Evolutionary conservation across 2,797 vertebrate genomes (phyloP), one percentile per base, ranked within the genome.

Genomic region (Squalus acanthias): DNA sequence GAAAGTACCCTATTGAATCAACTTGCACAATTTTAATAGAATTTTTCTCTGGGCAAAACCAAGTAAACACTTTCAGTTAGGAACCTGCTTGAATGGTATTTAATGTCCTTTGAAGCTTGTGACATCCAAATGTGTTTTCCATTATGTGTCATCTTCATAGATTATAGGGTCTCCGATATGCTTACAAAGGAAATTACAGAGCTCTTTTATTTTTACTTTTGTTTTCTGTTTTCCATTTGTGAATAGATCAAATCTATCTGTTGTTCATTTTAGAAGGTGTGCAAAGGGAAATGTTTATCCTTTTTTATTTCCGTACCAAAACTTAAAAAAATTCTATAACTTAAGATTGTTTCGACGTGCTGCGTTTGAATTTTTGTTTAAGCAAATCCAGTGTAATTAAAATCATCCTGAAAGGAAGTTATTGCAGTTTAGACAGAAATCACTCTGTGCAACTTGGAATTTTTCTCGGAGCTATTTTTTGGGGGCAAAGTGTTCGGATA

Each of bases 141-240:
- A 95, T 95, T 95, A 74, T 57, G 93, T 95, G 94, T 72, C 46
- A 33, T 95, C 70, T 72, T 95, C 70, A 74, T 29, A 57, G 94
- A 95, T 74, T 95, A 95, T 20, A 95, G 50, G 46, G 50, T 72
- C 50, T 29, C 67, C 50, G n/a, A 74, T 74, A 72, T 57, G 46
- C 46, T 74, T 57, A 72, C 22, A 63, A 74, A 95, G 94, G 33
- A 46, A 95, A 95, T 57, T 69, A 33, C 12, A 33, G 26, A 95
- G 26, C 13, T 57, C 46, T n/a, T 94, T 70, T 67, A 93, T 70
- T 94, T 67, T 94, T 29, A 33, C 94, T 95, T 95, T 74, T 72
- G 50, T 53, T 95, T 57, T 74, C 94, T 72, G 94, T 95, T 95
- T 72, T 72, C 22, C 22, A 95, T 70, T 53, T 95, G 26, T 20